Evolutionary conservation across 2,888 invertebrate species (phyloP).

Genomic region (Drosophila formosana): DNA sequence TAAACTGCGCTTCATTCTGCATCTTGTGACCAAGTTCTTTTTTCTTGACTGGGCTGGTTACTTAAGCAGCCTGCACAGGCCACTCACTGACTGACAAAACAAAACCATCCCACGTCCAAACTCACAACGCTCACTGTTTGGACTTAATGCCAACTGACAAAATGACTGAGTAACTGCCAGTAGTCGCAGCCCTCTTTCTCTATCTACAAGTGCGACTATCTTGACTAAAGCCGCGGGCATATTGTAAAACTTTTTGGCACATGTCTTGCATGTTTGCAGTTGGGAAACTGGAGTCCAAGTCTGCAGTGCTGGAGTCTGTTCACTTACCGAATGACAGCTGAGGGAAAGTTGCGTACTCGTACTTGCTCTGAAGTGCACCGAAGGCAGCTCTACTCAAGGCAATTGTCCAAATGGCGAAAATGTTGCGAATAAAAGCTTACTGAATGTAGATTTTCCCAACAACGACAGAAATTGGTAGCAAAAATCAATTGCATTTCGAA

Average conservation of each 20-base stretch:
- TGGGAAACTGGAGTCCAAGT: constrained; percentile 41
- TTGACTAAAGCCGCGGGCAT: constrained; percentile 65
- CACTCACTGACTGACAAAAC: constrained; percentile 29
- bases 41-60: constrained; percentile 17
- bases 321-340: constrained; percentile 41
- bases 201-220: constrained; percentile 10
- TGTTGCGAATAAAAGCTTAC: constrained; percentile 38
- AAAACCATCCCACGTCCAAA: constrained; percentile 26
- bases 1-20: constrained; percentile 66
- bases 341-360: constrained; percentile 38
- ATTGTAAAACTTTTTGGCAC: constrained; percentile 80
- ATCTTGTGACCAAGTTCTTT: constrained; percentile 44
- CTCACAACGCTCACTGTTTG: constrained; percentile 10
- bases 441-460: constrained; percentile 9
- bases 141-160: constrained; percentile 26
- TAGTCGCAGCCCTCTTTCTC: constrained; percentile 2
- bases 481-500: constrained; percentile 36
- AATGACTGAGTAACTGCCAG: constrained; percentile 45
- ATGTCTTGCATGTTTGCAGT: constrained; percentile 75
- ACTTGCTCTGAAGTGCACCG: constrained; percentile 43
- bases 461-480: constrained; percentile 17
- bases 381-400: constrained; percentile 39
- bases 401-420: constrained; percentile 59
- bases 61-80: constrained; percentile 29
- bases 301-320: constrained; percentile 21